Evolutionary conservation across 2,888 invertebrate genomes (phyloP).

Genomic region (Aphodius sticticus): DNA sequence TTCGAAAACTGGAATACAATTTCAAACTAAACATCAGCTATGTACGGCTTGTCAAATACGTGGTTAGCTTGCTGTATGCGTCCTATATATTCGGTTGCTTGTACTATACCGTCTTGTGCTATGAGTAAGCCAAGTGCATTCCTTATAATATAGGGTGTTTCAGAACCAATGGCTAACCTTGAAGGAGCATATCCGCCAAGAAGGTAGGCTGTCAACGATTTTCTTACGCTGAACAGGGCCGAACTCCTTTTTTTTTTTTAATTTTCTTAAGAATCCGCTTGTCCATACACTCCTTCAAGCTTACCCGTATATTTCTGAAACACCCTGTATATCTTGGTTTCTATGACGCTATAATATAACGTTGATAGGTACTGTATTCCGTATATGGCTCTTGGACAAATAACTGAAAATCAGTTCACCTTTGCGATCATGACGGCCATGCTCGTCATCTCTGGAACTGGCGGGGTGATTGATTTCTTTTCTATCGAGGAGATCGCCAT

Average conservation of each 20-base stretch:
- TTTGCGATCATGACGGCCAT: slow-evolving; percentile 37
- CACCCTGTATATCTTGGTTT: not conserved
- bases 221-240: too few relatives aligned
- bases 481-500: slow-evolving; percentile 38
- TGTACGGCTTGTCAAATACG: slow-evolving; percentile 43
- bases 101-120: slow-evolving; percentile 40
- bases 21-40: slow-evolving; percentile 42
- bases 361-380: slow-evolving; percentile 33
- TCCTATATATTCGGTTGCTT: slow-evolving; percentile 42
- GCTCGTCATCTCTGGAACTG: slow-evolving; percentile 41
- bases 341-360: slow-evolving; percentile 1
- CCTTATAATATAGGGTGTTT: too few relatives aligned
- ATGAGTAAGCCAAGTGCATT: slow-evolving; percentile 13
- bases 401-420: slow-evolving; percentile 27
- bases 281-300: too few relatives aligned
- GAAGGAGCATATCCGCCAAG: too few relatives aligned
- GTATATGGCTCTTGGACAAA: slow-evolving; percentile 35
- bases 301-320: too few relatives aligned
- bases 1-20: slow-evolving; percentile 42
- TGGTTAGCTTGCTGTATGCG: slow-evolving; percentile 38
- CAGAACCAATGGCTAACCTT: too few relatives aligned
- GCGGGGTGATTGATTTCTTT: slow-evolving; percentile 37
- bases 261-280: too few relatives aligned
- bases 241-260: too few relatives aligned
- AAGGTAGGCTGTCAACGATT: too few relatives aligned